Conservation (phyloP, 2,888 invertebrate species). For the Nymphalis c-album region DNA sequence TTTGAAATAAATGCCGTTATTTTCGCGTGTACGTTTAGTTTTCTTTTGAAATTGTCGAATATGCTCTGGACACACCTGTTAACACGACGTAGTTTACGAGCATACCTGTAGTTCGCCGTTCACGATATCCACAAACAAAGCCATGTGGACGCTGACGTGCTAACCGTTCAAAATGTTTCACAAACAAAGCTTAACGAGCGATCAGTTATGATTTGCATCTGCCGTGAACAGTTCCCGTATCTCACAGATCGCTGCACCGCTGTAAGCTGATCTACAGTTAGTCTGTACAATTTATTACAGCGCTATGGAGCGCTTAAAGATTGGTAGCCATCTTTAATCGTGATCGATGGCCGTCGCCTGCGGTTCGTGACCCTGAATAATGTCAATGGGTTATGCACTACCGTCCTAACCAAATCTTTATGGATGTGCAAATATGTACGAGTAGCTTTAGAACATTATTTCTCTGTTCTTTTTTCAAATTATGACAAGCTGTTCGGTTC, state of each 20-base stretch:
- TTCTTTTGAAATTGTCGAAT: background rate
- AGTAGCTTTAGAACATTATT: background rate
- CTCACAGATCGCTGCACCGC: slow-evolving; percentile 17
- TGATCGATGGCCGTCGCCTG: slow-evolving; percentile 39
- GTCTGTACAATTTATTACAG: slow-evolving; percentile 29
- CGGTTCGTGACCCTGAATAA: slow-evolving; percentile 44
- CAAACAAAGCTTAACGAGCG: slow-evolving; percentile 33
- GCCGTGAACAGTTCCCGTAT: slow-evolving; percentile 14
- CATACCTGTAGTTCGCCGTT: background rate
- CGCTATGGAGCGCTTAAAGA: slow-evolving; percentile 33
- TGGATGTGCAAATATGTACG: slow-evolving; percentile 6
- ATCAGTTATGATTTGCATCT: slow-evolving; percentile 32
- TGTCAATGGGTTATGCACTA: slow-evolving; percentile 42
- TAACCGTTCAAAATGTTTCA: slow-evolving; percentile 33
- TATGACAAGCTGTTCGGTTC: background rate
- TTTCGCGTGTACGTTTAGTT: background rate
- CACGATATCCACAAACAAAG: slow-evolving; percentile 20
- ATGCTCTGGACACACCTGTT: background rate
- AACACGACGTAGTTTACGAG: slow-evolving; percentile 1
- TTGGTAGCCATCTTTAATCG: slow-evolving; percentile 37
- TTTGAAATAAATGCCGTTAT: background rate
- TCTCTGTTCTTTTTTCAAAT: slow-evolving; percentile 1
- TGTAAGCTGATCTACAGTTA: slow-evolving; percentile 19
- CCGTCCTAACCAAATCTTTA: slow-evolving; percentile 28
- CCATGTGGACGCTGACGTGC: slow-evolving; percentile 28